Percentiles rank a stretch among this genome's conserved stretches.
Evolutionary conservation across 1,140 invertebrate species (phyloP).

Genomic region (Trichonephila clavipes): DNA sequence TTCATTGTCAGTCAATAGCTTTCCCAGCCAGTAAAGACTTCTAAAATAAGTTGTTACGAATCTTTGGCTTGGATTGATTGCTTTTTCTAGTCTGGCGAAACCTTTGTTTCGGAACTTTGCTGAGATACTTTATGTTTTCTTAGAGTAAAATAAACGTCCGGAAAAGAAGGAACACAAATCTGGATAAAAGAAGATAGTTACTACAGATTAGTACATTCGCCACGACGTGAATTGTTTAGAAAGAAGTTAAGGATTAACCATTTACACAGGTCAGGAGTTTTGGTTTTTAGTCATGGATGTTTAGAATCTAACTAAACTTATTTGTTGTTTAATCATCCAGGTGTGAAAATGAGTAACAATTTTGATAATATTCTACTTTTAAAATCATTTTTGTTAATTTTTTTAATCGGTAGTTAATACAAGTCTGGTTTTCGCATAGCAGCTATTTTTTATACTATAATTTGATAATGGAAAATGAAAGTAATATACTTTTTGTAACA

Average conservation of each 20-base stretch:
- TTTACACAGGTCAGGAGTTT: no score
- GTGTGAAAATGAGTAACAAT: no score
- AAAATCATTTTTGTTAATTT: no score
- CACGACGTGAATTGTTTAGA: not conserved
- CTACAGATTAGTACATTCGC: not conserved
- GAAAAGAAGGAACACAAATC: not conserved
- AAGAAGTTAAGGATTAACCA: not conserved
- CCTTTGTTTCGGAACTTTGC: not conserved
- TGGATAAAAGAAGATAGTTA: not conserved
- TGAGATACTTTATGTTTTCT: not conserved
- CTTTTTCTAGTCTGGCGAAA: not conserved
- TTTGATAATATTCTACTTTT: no score
- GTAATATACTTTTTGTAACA: no score
- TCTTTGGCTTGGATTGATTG: not conserved
- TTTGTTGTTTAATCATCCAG: no score
- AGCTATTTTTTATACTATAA: no score
- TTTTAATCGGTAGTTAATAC: no score
- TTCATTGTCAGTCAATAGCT: conserved; percentile 33
- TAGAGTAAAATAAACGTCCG: not conserved
- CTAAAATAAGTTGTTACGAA: not conserved
- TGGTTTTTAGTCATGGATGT: no score
- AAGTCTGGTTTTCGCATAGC: no score
- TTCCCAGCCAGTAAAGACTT: not conserved
- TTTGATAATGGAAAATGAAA: no score
- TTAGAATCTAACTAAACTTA: no score